Conservation (phyloP, 1,140 invertebrate species). For the Zaprionus kolodkinae region DNA sequence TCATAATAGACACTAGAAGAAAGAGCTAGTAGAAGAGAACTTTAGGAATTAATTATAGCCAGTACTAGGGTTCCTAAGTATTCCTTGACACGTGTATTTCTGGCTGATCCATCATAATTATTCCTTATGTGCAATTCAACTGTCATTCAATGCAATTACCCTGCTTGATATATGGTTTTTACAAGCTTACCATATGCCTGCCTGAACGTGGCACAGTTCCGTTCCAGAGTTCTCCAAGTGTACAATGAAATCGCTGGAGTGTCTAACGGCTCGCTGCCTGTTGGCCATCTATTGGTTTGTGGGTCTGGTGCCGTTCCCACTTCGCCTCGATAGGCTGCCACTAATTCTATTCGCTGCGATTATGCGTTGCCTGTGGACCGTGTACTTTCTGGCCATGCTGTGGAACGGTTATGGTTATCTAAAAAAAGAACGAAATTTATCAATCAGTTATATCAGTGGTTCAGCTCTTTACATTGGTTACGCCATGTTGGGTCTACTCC, state of each 20-base stretch:
- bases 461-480: conserved; percentile 37
- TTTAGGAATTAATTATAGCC: too few relatives aligned
- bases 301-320: conserved; percentile 51
- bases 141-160: conserved; percentile 20
- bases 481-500: conserved; percentile 33
- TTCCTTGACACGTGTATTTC: too few relatives aligned
- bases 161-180: conserved; percentile 18
- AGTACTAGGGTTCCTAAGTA: too few relatives aligned
- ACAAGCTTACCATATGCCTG: not conserved
- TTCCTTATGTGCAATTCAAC: not conserved
- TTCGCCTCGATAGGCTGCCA: not conserved
- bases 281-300: conserved; percentile 33
- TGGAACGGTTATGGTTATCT: not conserved
- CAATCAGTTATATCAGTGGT: conserved; percentile 39
- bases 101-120: not conserved
- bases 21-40: too few relatives aligned
- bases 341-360: conserved; percentile 26
- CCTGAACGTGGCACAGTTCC: conserved; percentile 7
- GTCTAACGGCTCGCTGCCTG: conserved; percentile 40
- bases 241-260: conserved; percentile 56
- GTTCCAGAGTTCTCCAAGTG: not conserved
- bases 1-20: not conserved
- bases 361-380: conserved; percentile 50
- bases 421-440: not conserved
- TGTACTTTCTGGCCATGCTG: conserved; percentile 30